These are phyloP conservation scores for Tromatobia lineatoria DNA, from an alignment of 2,888 invertebrate species.

Conservation along the genomic window DNA sequence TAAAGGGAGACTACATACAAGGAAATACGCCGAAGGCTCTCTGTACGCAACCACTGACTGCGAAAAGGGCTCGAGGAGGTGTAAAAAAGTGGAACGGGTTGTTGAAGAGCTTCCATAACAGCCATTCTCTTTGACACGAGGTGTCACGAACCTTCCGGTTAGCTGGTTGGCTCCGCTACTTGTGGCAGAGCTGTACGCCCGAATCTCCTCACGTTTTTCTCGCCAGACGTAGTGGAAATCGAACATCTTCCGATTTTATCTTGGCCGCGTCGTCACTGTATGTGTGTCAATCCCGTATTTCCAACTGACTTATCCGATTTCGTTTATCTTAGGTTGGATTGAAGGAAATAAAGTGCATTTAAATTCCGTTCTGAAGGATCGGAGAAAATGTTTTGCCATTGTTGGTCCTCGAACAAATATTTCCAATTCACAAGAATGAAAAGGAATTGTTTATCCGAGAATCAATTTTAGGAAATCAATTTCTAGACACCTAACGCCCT, in stretches of 20 bases:
- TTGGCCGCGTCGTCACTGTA: background rate
- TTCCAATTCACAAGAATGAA: no score
- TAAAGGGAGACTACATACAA: constrained; percentile 27
- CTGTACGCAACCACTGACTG: constrained; percentile 35
- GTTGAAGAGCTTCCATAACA: constrained; percentile 11
- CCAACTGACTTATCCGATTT: constrained; percentile 70
- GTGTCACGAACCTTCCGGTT: background rate
- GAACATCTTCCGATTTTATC: background rate
- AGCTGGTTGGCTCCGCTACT: background rate
- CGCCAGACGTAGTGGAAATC: background rate
- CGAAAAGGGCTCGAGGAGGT: constrained; percentile 19
- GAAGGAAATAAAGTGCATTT: background rate
- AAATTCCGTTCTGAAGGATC: background rate
- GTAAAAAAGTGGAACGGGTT: constrained; percentile 7
- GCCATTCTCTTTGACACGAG: background rate
- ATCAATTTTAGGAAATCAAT: no score
- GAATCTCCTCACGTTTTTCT: constrained; percentile 1
- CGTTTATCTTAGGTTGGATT: constrained; percentile 25
- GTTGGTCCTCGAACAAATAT: background rate
- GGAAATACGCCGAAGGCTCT: constrained; percentile 7
- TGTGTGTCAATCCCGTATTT: constrained; percentile 16
- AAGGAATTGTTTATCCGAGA: no score
- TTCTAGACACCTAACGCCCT: no score
- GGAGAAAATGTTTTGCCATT: background rate
- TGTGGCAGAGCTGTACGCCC: background rate